Base-by-base conservation (phyloP, 2,797 vertebrate species). In the Clarias laeviceps region DNA sequence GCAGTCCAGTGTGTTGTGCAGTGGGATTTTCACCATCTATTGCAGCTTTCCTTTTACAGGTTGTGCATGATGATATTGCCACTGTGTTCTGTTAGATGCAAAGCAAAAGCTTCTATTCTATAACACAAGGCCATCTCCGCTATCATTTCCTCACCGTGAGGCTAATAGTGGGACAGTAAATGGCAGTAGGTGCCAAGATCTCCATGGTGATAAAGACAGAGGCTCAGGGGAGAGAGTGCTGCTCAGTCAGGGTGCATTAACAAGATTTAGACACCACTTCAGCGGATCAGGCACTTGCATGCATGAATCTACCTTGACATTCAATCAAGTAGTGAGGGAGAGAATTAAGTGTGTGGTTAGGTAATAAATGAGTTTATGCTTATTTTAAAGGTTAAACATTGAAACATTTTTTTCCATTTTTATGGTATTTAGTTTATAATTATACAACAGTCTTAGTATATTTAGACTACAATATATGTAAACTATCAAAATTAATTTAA, bases 281-380 rank as follows among this genome's bases (percentile, higher is more conserved):
- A 88, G 88, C 90, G 84, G 89, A 91, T 90, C 90, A 92, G 89
- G 88, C 87, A 86, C 90, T 93, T 83, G 91, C 87, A 91, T 88
- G 92, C 92, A 90, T 69, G 87, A 86, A 93, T 91, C 88, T 84
- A 86, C 92, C 90, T 89, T 90, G 87, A 86, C 85, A 89, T 76
- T 87, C 69, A 84, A 84, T 76, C 61, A 87, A 61, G 57, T 22
- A 79, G 57, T 5, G 32, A 76, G 29, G 37, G 61, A 65, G 73
- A 45, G 37, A 80, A 45, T 77, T 80, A 68, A 78, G 22, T 70
- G 78, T 83, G n/a, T n/a, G 70, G 34, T 85, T 80, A 86, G 83
- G 56, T 73, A 88, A 80, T 83, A 84, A 85, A 85, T 59, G 22
- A 79, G 80, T n/a, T 78, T 54, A 76, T 56, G n/a, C 70, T 74